Percentiles rank a stretch among this genome's conserved stretches.
Evolutionary conservation across 2,888 invertebrate species (phyloP).

Genomic region (Amiota mariae): DNA sequence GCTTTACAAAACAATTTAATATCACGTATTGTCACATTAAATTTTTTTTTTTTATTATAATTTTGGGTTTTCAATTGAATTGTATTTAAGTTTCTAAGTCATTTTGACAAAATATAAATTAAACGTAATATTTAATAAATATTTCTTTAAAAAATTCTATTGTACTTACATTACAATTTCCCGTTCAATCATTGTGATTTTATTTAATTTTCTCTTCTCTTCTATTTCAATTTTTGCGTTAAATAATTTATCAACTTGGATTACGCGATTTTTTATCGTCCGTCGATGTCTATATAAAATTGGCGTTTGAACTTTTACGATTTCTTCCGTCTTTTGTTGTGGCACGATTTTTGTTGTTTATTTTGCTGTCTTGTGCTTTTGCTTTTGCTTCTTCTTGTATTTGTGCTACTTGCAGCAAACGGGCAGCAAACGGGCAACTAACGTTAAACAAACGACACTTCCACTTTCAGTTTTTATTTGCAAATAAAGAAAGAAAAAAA

Average conservation of each 20-base stretch:
- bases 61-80: too few species aligned
- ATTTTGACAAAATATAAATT: too few species aligned
- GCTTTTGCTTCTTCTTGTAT: slow-evolving; percentile 12
- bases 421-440: slow-evolving; percentile 11
- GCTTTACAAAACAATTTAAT: too few species aligned
- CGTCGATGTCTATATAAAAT: background rate
- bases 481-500: slow-evolving; percentile 46
- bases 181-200: slow-evolving; percentile 58
- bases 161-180: slow-evolving; percentile 67
- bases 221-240: background rate
- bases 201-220: background rate
- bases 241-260: background rate
- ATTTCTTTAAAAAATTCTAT: background rate
- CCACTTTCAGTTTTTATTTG: slow-evolving; percentile 63
- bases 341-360: slow-evolving; percentile 28
- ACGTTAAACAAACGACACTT: slow-evolving; percentile 28
- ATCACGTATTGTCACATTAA: too few species aligned
- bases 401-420: slow-evolving; percentile 24
- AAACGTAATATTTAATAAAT: too few species aligned
- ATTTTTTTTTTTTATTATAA: too few species aligned
- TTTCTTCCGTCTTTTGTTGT: slow-evolving; percentile 30
- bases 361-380: too few species aligned
- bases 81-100: too few species aligned
- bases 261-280: background rate
- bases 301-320: background rate